These are phyloP conservation scores for Apamea epomidion DNA, from an alignment of 2,888 invertebrate species.

Conservation along the genomic window DNA sequence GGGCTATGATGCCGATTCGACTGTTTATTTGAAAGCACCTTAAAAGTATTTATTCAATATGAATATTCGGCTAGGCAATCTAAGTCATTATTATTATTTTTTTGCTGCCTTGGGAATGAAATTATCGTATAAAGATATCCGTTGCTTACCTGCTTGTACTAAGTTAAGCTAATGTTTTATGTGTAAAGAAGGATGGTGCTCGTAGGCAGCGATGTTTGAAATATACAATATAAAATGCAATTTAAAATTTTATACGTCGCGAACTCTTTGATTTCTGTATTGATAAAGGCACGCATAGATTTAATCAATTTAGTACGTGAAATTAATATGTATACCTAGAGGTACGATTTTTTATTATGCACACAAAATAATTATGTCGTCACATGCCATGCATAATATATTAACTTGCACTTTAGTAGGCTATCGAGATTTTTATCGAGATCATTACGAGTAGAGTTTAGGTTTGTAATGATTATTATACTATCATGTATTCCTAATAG, in stretches of 20 bases:
- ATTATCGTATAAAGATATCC: not conserved
- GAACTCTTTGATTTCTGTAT: conserved; percentile 2
- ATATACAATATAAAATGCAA: conserved; percentile 15
- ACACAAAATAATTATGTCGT: conserved; percentile 14
- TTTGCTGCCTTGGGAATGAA: conserved; percentile 2
- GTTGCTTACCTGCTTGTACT: conserved; percentile 7
- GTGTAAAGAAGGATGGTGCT: conserved; percentile 16
- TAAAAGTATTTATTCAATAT: conserved; percentile 3
- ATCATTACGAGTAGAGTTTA: conserved; percentile 22
- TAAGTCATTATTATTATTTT: conserved; percentile 36
- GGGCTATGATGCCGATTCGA: not conserved
- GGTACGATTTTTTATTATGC: conserved; percentile 23
- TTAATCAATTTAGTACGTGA: conserved; percentile 1
- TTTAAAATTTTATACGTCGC: not conserved
- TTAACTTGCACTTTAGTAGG: conserved; percentile 38
- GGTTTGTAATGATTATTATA: conserved; percentile 18
- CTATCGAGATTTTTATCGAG: conserved; percentile 22
- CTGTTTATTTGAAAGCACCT: not conserved
- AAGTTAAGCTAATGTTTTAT: not conserved
- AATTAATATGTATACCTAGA: conserved; percentile 8
- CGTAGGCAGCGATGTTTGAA: conserved; percentile 26
- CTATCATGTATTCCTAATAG: conserved; percentile 41
- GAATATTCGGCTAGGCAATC: conserved; percentile 16
- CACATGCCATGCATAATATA: conserved; percentile 15
- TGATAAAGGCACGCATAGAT: conserved; percentile 3